These are phyloP conservation scores for Spisula subtruncata DNA, from an alignment of 2,888 invertebrate genomes.

Conservation along the genomic window DNA sequence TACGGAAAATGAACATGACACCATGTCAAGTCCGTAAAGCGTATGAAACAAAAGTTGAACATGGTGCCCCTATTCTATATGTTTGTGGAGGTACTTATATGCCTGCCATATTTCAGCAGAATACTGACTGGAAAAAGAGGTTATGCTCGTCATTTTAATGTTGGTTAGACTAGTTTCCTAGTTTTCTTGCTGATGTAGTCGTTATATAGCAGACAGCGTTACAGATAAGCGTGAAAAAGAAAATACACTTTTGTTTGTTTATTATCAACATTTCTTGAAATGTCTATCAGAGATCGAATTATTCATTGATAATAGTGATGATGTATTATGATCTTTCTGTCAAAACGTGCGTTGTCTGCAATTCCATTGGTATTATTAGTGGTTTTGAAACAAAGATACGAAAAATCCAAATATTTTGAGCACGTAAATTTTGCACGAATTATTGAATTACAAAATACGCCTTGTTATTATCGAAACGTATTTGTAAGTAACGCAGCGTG, in stretches of 20 bases:
- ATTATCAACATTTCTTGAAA: slow-evolving; percentile 18
- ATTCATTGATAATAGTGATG: not conserved
- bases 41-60: no score
- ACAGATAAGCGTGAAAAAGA: not conserved
- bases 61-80: no score
- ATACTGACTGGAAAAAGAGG: no score
- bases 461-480: not conserved
- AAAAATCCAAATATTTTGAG: not conserved
- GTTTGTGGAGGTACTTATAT: no score
- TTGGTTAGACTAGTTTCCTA: no score
- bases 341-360: not conserved
- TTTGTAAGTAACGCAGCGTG: not conserved
- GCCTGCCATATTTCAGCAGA: no score
- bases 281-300: not conserved
- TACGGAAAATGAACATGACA: no score
- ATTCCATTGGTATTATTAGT: not conserved
- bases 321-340: not conserved
- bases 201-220: not conserved
- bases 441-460: not conserved
- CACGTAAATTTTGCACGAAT: not conserved
- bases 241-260: not conserved
- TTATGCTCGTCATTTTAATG: no score
- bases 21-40: no score
- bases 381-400: not conserved
- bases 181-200: no score